These are phyloP conservation scores for Troglohyphantes excavatus DNA, from an alignment of 2,888 invertebrate species.

Conservation along the genomic window DNA sequence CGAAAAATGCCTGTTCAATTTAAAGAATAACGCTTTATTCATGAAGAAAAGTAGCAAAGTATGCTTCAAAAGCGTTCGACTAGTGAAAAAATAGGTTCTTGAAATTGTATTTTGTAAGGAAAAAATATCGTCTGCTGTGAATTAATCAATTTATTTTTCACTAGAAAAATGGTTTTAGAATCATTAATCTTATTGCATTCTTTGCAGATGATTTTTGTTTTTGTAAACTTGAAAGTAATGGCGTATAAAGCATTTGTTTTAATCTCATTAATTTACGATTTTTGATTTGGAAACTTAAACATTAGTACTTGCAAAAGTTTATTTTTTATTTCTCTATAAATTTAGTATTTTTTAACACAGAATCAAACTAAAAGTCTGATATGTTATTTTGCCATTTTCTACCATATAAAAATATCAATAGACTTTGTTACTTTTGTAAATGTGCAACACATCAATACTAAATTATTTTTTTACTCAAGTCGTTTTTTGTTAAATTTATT, in stretches of 20 bases:
- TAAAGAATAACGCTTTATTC: slow-evolving; percentile 20
- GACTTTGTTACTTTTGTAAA: too few species aligned
- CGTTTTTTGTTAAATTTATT: too few species aligned
- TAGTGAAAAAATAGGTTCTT: not conserved
- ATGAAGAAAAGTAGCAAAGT: slow-evolving; percentile 20
- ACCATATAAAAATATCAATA: too few species aligned
- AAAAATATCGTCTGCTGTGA: not conserved
- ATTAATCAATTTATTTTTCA: not conserved
- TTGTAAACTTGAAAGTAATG: not conserved
- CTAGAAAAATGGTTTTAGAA: not conserved
- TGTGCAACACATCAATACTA: too few species aligned
- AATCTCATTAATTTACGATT: not conserved
- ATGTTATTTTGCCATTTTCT: too few species aligned
- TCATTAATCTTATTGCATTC: not conserved
- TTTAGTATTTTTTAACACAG: too few species aligned
- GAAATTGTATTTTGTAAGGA: not conserved
- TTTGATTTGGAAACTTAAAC: too few species aligned
- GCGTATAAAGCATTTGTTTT: not conserved
- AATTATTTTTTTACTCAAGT: too few species aligned
- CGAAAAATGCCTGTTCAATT: not conserved
- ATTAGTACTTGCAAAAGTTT: too few species aligned
- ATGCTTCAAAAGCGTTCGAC: not conserved
- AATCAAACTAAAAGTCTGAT: too few species aligned
- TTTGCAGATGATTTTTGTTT: not conserved
- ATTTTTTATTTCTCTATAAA: too few species aligned